Evolutionary conservation across 1,140 invertebrate genomes (phyloP).

Genomic region (Heterodera carotae): DNA sequence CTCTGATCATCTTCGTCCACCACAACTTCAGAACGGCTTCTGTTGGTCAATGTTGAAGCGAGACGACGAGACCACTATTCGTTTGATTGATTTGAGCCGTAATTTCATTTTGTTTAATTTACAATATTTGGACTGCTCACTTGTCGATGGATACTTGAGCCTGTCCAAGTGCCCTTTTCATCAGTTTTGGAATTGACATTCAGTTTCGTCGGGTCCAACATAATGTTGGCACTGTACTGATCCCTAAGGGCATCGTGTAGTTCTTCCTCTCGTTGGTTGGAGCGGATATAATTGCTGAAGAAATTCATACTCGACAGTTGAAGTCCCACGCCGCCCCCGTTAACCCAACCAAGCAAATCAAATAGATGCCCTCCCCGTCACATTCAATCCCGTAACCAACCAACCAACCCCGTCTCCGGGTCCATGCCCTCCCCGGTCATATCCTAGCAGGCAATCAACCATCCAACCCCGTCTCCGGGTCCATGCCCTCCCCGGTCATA

Average conservation of each 20-base stretch:
- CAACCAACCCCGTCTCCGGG: no score
- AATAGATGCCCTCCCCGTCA: no score
- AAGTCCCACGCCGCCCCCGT: no score
- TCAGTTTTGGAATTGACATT: neutral
- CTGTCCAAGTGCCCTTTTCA: slow-evolving; percentile 4
- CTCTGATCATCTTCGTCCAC: slow-evolving; percentile 31
- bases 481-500: no score
- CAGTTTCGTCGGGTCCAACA: neutral
- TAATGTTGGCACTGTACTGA: slow-evolving; percentile 4
- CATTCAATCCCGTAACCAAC: no score
- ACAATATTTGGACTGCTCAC: neutral
- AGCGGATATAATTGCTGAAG: neutral
- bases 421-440: no score
- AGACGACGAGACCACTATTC: slow-evolving; percentile 10
- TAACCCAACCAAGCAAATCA: no score
- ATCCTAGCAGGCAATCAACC: no score
- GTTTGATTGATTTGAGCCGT: neutral
- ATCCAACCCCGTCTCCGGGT: no score
- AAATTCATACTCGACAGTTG: no score
- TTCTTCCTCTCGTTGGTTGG: neutral
- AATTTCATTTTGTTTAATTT: neutral
- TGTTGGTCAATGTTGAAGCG: slow-evolving; percentile 20
- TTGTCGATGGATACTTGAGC: neutral
- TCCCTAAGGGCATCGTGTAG: neutral
- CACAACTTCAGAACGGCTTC: slow-evolving; percentile 3